Evolutionary conservation across 1,140 invertebrate genomes (phyloP), one percentile per base, ranked within the genome.

Genomic region (Brachystomella parvula): DNA sequence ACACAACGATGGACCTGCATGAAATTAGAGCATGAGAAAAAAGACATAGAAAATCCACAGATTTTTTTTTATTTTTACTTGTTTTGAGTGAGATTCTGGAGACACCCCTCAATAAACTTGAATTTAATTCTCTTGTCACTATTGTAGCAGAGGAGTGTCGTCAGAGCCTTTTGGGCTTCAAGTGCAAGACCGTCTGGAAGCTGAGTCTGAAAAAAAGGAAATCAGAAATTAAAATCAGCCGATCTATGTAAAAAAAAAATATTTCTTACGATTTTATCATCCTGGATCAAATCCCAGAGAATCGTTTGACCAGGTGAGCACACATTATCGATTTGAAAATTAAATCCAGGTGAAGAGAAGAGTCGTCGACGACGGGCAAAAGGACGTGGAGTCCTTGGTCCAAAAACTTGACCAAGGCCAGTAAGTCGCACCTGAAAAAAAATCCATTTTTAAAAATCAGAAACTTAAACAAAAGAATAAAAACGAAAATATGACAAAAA

Each of bases 41-140:
- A n/a, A n/a, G n/a, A n/a, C n/a, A n/a, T n/a, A n/a, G n/a, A n/a
- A n/a, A n/a, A n/a, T n/a, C n/a, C n/a, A n/a, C n/a, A n/a, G n/a
- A n/a, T n/a, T n/a, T n/a, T n/a, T n/a, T n/a, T n/a, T 31, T 31
- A 1, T 32, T 15, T n/a, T 33, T 0, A n/a, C 85, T 83, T 83
- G 78, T 95, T 92, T 65, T 85, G 86, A 17, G 90, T 87, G 47
- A 96, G 79, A 79, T 96, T 96, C 71, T 93, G 87, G 31, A 96
- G 80, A 75, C 92, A 96, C 0, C 91, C 92, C 79, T 95, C 92
- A 74, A 96, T 95, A 74, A 96, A 96, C 80, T 94, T 94, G 76
- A 92, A 92, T 33, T 90, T 82, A 61, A 96, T 92, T 56, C 87
- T 81, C 69, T 89, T 86, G 74, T 94, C 90, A 35, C 89, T 89